These are phyloP conservation scores for Palaemon carinicauda DNA, from an alignment of 1,140 invertebrate genomes.

Conservation along the genomic window DNA sequence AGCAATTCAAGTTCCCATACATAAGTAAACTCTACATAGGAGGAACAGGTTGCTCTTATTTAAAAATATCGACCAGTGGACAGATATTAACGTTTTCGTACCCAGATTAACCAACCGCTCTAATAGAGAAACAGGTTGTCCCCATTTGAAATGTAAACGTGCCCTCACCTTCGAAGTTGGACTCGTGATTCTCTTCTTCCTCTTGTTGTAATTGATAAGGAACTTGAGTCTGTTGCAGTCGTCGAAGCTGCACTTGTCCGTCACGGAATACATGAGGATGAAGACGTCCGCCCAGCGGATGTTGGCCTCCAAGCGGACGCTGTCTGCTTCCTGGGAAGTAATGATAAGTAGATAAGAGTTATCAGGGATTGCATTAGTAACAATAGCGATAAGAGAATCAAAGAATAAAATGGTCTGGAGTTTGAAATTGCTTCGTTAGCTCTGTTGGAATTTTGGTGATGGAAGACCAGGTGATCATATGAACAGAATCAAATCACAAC, in stretches of 20 bases:
- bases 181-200: conserved; percentile 71
- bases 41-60: too few relatives aligned
- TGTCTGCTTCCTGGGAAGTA: conserved; percentile 65
- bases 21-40: too few relatives aligned
- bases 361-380: too few relatives aligned
- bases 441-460: too few relatives aligned
- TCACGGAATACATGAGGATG: conserved; percentile 66
- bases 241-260: conserved; percentile 65
- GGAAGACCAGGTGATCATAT: too few relatives aligned
- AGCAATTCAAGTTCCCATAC: too few relatives aligned
- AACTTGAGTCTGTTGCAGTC: conserved; percentile 80
- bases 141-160: not conserved
- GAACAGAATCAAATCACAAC: too few relatives aligned
- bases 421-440: not conserved
- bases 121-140: not conserved
- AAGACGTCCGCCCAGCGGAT: conserved; percentile 74
- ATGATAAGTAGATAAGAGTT: too few relatives aligned
- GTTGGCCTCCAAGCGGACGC: conserved; percentile 77
- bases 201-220: conserved; percentile 80
- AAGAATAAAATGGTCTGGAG: not conserved
- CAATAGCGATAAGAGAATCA: too few relatives aligned
- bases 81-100: too few relatives aligned
- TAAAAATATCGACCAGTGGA: too few relatives aligned
- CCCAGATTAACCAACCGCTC: not conserved
- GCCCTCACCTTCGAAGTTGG: conserved; percentile 64